phyloP scores from a whole-genome alignment of 2,797 vertebrate species.

The Gymnoscopelus braueri region DNA sequence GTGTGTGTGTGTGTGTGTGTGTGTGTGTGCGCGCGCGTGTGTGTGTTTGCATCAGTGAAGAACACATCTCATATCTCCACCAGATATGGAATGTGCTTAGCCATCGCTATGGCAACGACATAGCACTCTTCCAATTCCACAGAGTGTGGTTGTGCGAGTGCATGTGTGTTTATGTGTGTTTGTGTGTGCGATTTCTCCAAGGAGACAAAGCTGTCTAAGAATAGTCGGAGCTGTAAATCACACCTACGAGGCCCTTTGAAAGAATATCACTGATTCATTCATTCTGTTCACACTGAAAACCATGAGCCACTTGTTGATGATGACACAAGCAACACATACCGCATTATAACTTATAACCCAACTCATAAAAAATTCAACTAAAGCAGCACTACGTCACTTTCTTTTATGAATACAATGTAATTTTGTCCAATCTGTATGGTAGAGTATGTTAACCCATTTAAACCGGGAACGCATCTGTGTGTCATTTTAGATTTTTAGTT shows the following conservation, averaged over 20 bases:
- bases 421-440: too few relatives aligned
- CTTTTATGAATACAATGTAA: too few relatives aligned
- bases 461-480: too few relatives aligned
- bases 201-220: conserved; percentile 38
- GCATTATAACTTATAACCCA: too few relatives aligned
- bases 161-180: neutral
- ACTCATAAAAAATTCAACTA: too few relatives aligned
- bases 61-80: conserved; percentile 42
- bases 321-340: too few relatives aligned
- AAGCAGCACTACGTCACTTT: too few relatives aligned
- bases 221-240: conserved; percentile 36
- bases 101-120: conserved; percentile 68
- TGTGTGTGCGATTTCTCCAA: conserved; percentile 29
- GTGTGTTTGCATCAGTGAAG: conserved; percentile 5
- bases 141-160: conserved; percentile 18
- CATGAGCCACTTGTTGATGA: neutral
- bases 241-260: conserved; percentile 4
- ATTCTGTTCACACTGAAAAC: neutral
- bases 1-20: neutral
- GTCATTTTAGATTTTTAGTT: too few relatives aligned
- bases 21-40: neutral
- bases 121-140: conserved; percentile 32
- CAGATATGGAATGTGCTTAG: conserved; percentile 44
- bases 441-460: too few relatives aligned
- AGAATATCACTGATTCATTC: neutral